phyloP scores from a whole-genome alignment of 2,797 vertebrate genomes.

The Alcedo quadribrachys region DNA sequence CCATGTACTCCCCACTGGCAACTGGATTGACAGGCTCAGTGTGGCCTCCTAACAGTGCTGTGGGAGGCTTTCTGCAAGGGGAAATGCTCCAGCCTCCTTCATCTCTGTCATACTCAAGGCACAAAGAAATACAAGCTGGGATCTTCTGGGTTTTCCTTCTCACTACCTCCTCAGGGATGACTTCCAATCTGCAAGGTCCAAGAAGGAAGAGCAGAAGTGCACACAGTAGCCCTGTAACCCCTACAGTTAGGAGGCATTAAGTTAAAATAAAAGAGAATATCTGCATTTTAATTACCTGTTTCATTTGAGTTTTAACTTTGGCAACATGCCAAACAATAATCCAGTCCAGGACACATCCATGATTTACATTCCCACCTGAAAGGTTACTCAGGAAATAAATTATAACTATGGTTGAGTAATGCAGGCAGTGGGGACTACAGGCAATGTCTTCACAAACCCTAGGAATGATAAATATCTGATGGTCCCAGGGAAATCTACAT shows the following conservation, averaged over 20 bases:
- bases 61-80: neutral
- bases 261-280: neutral
- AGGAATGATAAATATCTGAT: neutral
- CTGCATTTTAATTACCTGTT: neutral
- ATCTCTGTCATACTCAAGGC: neutral
- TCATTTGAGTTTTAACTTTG: neutral
- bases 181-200: neutral
- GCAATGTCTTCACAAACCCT: neutral
- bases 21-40: neutral
- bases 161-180: neutral
- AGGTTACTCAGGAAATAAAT: neutral
- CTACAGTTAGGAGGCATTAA: neutral
- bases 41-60: neutral
- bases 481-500: neutral
- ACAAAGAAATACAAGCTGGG: neutral
- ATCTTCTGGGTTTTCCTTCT: neutral
- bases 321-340: neutral
- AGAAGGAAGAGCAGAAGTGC: neutral
- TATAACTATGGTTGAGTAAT: neutral
- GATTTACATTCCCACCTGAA: neutral
- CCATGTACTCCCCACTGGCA: neutral
- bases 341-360: neutral
- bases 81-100: neutral
- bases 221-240: neutral
- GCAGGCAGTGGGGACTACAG: neutral